A percentile compares a stretch with the other conserved stretches of the same genome.
Evolutionary conservation across 2,797 vertebrate species (phyloP).

Genomic region (Varecia variegata): DNA sequence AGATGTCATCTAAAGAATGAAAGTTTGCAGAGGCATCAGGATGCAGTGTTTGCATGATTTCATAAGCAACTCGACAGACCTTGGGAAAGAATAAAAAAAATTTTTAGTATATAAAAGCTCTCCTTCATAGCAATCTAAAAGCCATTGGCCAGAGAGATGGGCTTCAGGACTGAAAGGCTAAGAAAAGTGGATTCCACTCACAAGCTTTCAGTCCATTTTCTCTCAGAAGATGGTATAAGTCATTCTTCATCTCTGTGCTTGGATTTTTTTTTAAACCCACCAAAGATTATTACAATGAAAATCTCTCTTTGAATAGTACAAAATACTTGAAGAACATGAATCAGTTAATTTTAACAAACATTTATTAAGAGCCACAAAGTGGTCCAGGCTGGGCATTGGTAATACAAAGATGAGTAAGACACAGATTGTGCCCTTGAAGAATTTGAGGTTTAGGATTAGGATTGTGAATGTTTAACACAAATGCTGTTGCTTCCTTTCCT

Average conservation of each 20-base stretch:
- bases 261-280: not conserved
- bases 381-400: not conserved
- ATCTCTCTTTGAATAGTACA: not conserved
- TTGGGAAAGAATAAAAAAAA: conserved; percentile 76
- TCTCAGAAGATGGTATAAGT: not conserved
- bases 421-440: not conserved
- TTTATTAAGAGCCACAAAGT: conserved; percentile 2
- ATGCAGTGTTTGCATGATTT: conserved; percentile 98
- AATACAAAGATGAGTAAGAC: conserved; percentile 3
- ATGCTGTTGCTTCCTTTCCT: not conserved
- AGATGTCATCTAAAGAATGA: conserved; percentile 98
- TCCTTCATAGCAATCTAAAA: not conserved
- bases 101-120: not conserved
- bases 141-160: not conserved
- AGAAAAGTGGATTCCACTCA: not conserved
- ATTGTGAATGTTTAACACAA: not conserved
- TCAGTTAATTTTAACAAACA: conserved; percentile 36
- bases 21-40: conserved; percentile 97
- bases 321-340: not conserved
- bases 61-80: conserved; percentile 98
- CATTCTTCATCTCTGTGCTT: conserved; percentile 15
- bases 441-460: conserved; percentile 20
- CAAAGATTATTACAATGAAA: not conserved
- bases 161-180: not conserved
- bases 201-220: not conserved